Evolutionary conservation across 2,888 invertebrate species (phyloP), one percentile per base, ranked within the genome.

Genomic region (Diaprepes abbreviatus): DNA sequence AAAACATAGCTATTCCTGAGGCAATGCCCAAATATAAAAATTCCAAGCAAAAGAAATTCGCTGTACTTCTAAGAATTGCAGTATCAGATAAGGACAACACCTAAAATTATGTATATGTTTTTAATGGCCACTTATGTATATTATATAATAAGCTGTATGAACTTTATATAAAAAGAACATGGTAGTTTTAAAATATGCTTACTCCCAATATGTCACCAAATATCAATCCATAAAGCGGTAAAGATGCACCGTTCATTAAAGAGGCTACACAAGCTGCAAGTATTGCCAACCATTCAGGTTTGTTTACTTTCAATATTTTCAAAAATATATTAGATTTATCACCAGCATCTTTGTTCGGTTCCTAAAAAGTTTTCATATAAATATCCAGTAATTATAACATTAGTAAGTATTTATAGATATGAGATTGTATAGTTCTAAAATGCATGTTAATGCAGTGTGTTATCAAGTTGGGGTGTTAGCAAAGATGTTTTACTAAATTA

Each of bases 141-240:
- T n/a, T n/a, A n/a, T n/a, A n/a, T n/a, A n/a, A n/a, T n/a, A n/a
- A n/a, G n/a, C n/a, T n/a, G n/a, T n/a, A n/a, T n/a, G n/a, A n/a
- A n/a, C n/a, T n/a, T n/a, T n/a, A n/a, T n/a, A n/a, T n/a, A n/a
- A n/a, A n/a, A n/a, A n/a, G n/a, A n/a, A n/a, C n/a, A n/a, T n/a
- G n/a, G n/a, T n/a, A n/a, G n/a, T n/a, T n/a, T n/a, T n/a, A n/a
- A n/a, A n/a, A n/a, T n/a, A 5, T 24, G 3, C 86, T 85, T 84
- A 90, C 90, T 43, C 88, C 88, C 54, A 91, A 81, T 74, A 92
- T 89, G 76, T 91, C 90, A 64, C 93, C 92, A 76, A 93, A 90
- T 38, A 93, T 84, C 14, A 93, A 82, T 1, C 91, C 90, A 76
- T 92, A 89, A 9, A 91, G 76, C 0, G 93, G 93, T 87, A 91